Base-by-base conservation (phyloP, 2,797 vertebrate genomes). In the Myotis daubentonii region DNA sequence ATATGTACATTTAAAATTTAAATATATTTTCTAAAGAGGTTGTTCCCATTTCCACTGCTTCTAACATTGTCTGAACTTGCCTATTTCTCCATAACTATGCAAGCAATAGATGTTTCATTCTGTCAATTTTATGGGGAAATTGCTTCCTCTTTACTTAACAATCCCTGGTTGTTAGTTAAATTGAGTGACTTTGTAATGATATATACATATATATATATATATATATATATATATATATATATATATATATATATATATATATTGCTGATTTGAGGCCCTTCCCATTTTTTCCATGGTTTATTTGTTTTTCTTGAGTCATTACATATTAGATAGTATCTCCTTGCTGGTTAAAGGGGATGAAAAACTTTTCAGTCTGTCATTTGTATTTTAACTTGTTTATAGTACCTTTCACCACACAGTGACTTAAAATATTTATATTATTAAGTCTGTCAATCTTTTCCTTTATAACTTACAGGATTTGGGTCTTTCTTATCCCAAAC, bases 361-460 rank as follows among this genome's bases (percentile, higher is more conserved):
- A 91, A 80, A 74, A 20, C 33, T 71, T 85, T 94, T 92, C 22
- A 70, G 12, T 53, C 72, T 94, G 62, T 85, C 57, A 66, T 83
- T 94, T 91, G n/a, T 88, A 38, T 79, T 97, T 96, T 60, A 84
- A 51, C n/a, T 87, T 84, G 22, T 80, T 78, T 95, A 78, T 16
- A 76, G 19, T 71, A 74, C 12, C 19, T 96, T 85, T 93, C 17
- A 79, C 6, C 84, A 62, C 12, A 72, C 4, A 79, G 30, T 33
- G 19, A 12, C 22, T 92, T 88, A 92, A 95, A 82, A 93, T 91
- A 92, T n/a, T 94, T 94, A 55, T 6, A 51, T 75, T 87, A 85
- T 85, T 91, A 88, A 94, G 70, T 68, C 30, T 94, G 13, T 92
- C 57, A n/a, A 4, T 94, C 33, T 94, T 92, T 71, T 95, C 30